Evolutionary conservation across 2,888 invertebrate genomes (phyloP).

Genomic region (Aphidius colemani): DNA sequence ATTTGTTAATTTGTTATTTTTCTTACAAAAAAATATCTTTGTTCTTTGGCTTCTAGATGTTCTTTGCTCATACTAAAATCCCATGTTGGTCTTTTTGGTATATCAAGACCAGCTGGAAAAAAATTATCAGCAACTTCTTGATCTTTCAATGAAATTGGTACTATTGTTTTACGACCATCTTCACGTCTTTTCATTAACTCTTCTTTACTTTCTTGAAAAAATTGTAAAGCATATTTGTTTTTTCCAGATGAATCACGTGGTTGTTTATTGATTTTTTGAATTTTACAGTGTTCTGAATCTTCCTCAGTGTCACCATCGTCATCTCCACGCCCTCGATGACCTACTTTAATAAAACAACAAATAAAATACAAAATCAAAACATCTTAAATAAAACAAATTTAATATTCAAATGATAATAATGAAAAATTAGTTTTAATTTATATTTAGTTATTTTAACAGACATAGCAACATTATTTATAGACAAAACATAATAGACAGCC

Average conservation of each 20-base stretch:
- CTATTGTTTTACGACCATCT: constrained; percentile 66
- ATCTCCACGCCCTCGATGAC: constrained; percentile 40
- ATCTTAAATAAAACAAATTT: no score
- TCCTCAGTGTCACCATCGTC: constrained; percentile 52
- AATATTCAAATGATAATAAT: no score
- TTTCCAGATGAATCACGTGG: constrained; percentile 62
- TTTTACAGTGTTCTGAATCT: constrained; percentile 38
- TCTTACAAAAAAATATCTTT: constrained; percentile 77
- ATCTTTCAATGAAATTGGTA: constrained; percentile 65
- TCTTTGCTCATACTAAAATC: constrained; percentile 74
- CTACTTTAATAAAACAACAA: not conserved
- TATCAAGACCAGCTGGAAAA: constrained; percentile 72
- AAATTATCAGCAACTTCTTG: constrained; percentile 74
- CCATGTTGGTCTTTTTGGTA: constrained; percentile 89
- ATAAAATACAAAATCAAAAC: no score
- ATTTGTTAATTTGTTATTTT: constrained; percentile 17
- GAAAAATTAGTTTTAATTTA: no score
- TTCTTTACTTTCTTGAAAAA: constrained; percentile 78
- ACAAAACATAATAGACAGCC: no score
- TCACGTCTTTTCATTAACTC: constrained; percentile 74
- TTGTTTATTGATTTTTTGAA: constrained; percentile 71
- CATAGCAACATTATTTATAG: no score
- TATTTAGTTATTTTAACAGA: no score
- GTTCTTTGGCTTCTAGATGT: constrained; percentile 77
- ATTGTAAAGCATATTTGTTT: constrained; percentile 80